These are phyloP conservation scores for Gortyna flavago DNA, from an alignment of 2,888 invertebrate species.

Conservation along the genomic window DNA sequence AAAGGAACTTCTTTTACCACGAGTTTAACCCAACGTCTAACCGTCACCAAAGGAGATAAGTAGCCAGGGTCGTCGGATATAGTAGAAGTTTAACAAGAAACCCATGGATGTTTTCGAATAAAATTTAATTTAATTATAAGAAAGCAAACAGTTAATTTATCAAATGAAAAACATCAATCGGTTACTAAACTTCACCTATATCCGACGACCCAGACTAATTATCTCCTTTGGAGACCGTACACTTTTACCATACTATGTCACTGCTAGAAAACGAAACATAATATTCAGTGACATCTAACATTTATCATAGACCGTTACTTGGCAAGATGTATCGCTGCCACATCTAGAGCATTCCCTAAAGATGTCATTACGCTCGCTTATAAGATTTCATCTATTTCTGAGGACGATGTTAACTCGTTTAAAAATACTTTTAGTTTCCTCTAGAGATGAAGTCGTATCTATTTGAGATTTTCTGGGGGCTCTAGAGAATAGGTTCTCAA, in stretches of 20 bases:
- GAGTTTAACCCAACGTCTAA: too few species aligned
- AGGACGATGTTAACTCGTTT: conserved; percentile 3
- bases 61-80: too few species aligned
- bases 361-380: conserved; percentile 42
- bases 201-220: too few species aligned
- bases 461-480: not conserved
- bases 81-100: too few species aligned
- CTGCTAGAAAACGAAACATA: not conserved
- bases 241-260: not conserved
- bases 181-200: too few species aligned
- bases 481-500: not conserved
- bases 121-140: too few species aligned
- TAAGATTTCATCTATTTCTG: conserved; percentile 49
- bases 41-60: too few species aligned
- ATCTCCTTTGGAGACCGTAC: not conserved
- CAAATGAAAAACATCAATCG: too few species aligned
- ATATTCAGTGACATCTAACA: conserved; percentile 42
- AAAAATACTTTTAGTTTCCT: conserved; percentile 40
- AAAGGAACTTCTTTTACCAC: too few species aligned
- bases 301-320: conserved; percentile 34
- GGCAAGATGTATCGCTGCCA: conserved; percentile 2
- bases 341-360: conserved; percentile 35
- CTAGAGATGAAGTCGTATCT: conserved; percentile 24
- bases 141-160: too few species aligned
- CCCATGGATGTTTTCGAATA: too few species aligned